phyloP scores from a whole-genome alignment of 2,888 invertebrate species.

The Thelaira solivaga region DNA sequence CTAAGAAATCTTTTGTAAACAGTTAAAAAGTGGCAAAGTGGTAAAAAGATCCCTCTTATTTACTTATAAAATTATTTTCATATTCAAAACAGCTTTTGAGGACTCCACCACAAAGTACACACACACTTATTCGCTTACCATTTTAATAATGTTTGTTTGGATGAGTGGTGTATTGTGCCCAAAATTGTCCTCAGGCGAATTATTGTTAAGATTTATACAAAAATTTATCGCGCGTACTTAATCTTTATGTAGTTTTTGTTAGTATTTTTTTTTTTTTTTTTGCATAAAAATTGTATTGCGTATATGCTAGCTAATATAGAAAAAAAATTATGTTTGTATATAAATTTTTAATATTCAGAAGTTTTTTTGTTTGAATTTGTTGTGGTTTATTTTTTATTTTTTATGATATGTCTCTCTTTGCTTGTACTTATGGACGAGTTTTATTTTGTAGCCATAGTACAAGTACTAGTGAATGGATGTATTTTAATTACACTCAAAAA shows the following conservation, averaged over 20 bases:
- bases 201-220: conserved; percentile 73
- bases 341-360: no score
- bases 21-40: conserved; percentile 54
- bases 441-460: no score
- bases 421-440: no score
- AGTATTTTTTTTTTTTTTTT: conserved; percentile 17
- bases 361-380: no score
- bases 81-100: conserved; percentile 56
- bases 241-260: conserved; percentile 65
- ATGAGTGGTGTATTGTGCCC: conserved; percentile 60
- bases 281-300: conserved; percentile 47
- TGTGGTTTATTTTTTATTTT: no score
- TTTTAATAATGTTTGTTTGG: conserved; percentile 56
- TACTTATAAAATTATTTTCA: conserved; percentile 56
- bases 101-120: not conserved
- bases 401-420: no score
- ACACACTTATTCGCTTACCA: not conserved
- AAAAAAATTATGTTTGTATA: no score
- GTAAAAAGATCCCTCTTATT: conserved; percentile 63
- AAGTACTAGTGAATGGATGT: no score
- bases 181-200: conserved; percentile 71
- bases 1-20: conserved; percentile 48
- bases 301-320: conserved; percentile 32
- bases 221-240: conserved; percentile 72
- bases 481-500: no score